Conservation (phyloP, 1,140 invertebrate species). For the Tetragonula clypearis region DNA sequence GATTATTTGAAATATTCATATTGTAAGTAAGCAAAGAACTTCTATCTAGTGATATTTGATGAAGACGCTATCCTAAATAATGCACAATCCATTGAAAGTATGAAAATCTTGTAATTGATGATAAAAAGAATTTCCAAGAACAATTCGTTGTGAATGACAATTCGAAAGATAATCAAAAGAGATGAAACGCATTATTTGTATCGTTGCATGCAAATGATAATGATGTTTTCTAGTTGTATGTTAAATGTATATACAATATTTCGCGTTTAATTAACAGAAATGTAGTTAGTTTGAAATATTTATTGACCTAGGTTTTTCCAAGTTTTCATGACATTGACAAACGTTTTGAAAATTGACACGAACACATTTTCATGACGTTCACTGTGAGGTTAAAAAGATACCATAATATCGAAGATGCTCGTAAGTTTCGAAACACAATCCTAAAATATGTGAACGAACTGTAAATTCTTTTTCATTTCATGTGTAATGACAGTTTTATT, state of each 20-base stretch:
- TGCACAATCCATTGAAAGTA: constrained; percentile 42
- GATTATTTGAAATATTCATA: constrained; percentile 7
- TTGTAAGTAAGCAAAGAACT: constrained; percentile 22
- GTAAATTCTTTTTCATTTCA: constrained; percentile 12
- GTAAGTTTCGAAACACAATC: constrained; percentile 12
- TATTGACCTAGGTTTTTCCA: constrained; percentile 36
- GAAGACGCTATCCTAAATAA: not conserved
- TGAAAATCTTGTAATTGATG: not conserved
- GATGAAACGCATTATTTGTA: constrained; percentile 23
- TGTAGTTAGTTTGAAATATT: constrained; percentile 42
- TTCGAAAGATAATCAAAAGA: constrained; percentile 57
- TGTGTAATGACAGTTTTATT: not conserved
- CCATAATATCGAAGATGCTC: not conserved
- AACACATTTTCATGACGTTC: not conserved
- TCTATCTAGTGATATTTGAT: not conserved
- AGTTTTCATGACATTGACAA: constrained; percentile 16
- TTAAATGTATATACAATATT: constrained; percentile 34
- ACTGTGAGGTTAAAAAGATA: not conserved
- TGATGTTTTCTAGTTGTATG: constrained; percentile 27
- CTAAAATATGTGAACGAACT: constrained; percentile 7
- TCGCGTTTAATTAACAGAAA: constrained; percentile 8
- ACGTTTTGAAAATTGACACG: constrained; percentile 24
- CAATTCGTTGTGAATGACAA: constrained; percentile 4
- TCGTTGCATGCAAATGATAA: constrained; percentile 21
- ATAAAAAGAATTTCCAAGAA: not conserved